phyloP scores from a whole-genome alignment of 2,797 vertebrate species.

The Myotis findleyi region DNA sequence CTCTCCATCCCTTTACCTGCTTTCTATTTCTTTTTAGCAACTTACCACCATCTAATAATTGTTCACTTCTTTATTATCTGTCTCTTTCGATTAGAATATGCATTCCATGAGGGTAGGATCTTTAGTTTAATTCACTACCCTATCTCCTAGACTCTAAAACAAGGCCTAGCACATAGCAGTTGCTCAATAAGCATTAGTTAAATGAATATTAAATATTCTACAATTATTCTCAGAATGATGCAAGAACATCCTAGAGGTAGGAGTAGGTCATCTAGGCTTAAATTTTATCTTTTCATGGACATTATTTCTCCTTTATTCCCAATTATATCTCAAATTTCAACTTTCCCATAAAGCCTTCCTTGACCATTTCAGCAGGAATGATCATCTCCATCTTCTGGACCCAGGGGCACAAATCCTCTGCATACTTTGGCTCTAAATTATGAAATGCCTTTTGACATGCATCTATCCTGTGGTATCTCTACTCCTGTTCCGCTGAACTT shows the following conservation, averaged over 20 bases:
- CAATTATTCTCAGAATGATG: background rate
- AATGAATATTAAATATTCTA: slow-evolving; percentile 1
- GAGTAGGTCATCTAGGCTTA: background rate
- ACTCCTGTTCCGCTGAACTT: background rate
- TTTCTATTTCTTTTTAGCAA: background rate
- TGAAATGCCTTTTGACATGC: background rate
- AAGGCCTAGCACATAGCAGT: background rate
- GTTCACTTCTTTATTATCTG: background rate
- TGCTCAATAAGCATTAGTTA: slow-evolving; percentile 39
- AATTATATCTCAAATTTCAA: background rate
- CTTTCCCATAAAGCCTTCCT: background rate
- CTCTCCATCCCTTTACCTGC: background rate
- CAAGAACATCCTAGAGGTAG: background rate
- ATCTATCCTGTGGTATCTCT: background rate
- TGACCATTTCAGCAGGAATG: background rate
- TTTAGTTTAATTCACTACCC: slow-evolving; percentile 9
- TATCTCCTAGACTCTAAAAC: background rate
- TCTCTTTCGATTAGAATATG: background rate
- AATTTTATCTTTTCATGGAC: background rate
- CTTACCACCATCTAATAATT: background rate
- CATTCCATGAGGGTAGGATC: background rate
- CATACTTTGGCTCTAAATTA: background rate
- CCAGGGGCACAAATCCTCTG: background rate
- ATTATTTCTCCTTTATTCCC: background rate
- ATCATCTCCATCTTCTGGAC: background rate